Evolutionary conservation across 2,888 invertebrate genomes (phyloP).

Genomic region (Ophioninae sp.): DNA sequence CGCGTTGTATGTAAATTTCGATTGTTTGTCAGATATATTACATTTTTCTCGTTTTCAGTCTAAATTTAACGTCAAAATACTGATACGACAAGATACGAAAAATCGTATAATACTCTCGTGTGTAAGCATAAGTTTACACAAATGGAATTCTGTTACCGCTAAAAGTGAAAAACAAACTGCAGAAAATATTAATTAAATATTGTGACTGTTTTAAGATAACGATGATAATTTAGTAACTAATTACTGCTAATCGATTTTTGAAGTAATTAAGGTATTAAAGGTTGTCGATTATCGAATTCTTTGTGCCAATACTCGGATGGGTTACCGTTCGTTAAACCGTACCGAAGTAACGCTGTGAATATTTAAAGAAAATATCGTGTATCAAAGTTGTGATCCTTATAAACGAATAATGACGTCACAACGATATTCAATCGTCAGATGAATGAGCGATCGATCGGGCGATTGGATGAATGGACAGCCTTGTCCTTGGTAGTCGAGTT

Average conservation of each 20-base stretch:
- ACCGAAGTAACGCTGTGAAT: not conserved
- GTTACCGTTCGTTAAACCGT: too few relatives aligned
- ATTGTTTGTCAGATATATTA: not conserved
- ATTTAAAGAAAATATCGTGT: not conserved
- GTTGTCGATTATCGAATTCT: not conserved
- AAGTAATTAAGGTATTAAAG: too few relatives aligned
- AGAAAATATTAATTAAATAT: not conserved
- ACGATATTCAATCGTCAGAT: slow-evolving; percentile 48
- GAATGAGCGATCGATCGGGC: slow-evolving; percentile 62
- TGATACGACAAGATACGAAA: too few relatives aligned
- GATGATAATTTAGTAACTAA: too few relatives aligned
- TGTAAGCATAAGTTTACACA: too few relatives aligned
- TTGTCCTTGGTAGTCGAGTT: slow-evolving; percentile 63
- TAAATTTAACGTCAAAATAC: not conserved
- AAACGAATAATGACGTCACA: not conserved
- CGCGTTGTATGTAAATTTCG: not conserved
- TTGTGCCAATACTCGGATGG: not conserved
- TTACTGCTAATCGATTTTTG: not conserved
- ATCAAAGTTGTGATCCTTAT: too few relatives aligned
- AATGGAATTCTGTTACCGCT: too few relatives aligned
- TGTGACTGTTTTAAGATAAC: not conserved
- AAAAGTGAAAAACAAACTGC: too few relatives aligned
- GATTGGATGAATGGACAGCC: slow-evolving; percentile 67
- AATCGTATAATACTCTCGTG: too few relatives aligned
- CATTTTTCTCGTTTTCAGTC: not conserved